Percentiles rank a stretch among this genome's conserved stretches.
Conservation (phyloP, 2,888 invertebrate genomes). For the Didymodactylos carnosus region DNA sequence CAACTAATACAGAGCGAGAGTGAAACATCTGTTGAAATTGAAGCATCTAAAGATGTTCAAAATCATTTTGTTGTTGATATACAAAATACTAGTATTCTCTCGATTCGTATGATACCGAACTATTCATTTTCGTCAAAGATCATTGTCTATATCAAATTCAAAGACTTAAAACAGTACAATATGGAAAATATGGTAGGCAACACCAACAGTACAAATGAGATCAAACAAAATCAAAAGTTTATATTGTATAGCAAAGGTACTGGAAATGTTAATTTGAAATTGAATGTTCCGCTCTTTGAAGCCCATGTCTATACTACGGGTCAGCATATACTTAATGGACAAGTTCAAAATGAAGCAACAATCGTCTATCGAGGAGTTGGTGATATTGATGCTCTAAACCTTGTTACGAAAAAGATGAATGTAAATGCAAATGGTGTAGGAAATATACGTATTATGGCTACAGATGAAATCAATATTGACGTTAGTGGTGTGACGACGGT, state of each 20-base stretch:
- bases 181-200: too few species aligned
- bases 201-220: not conserved
- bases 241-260: not conserved
- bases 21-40: not conserved
- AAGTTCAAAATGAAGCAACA: not conserved
- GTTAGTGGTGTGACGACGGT: not conserved
- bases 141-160: too few species aligned
- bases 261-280: not conserved
- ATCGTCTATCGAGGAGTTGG: not conserved
- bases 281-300: not conserved
- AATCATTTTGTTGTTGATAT: not conserved
- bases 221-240: not conserved
- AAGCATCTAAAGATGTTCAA: not conserved
- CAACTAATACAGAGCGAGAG: not conserved
- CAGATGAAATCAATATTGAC: not conserved
- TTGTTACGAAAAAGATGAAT: not conserved
- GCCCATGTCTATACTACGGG: not conserved
- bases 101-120: not conserved
- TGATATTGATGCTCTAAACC: not conserved
- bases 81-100: not conserved
- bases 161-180: too few species aligned
- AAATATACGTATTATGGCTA: not conserved
- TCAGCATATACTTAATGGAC: not conserved
- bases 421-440: not conserved
- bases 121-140: too few species aligned